These are phyloP conservation scores for Kradibia gibbosae DNA, from an alignment of 1,140 invertebrate species.

Conservation along the genomic window DNA sequence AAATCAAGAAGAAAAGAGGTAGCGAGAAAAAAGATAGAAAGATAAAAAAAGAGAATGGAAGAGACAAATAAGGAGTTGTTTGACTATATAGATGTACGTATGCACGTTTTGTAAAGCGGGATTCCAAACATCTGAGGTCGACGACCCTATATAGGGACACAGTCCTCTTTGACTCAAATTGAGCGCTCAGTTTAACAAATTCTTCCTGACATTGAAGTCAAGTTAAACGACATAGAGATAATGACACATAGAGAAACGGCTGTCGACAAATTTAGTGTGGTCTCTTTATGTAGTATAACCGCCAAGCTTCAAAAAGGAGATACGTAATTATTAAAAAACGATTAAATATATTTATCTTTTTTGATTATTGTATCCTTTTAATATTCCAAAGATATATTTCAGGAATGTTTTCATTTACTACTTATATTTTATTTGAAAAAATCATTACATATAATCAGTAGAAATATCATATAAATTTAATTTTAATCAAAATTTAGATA, in stretches of 20 bases:
- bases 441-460: no score
- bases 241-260: conserved; percentile 14
- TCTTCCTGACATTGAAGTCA: conserved; percentile 60
- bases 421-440: no score
- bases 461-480: no score
- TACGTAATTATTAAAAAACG: background rate
- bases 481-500: no score
- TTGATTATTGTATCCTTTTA: background rate
- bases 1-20: conserved; percentile 51
- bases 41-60: conserved; percentile 47
- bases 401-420: background rate
- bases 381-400: background rate
- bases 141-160: conserved; percentile 60
- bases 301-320: no score
- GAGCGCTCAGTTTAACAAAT: conserved; percentile 58
- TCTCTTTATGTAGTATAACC: background rate
- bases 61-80: conserved; percentile 48
- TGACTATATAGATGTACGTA: conserved; percentile 51
- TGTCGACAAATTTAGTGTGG: conserved; percentile 5
- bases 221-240: conserved; percentile 46
- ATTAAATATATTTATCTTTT: background rate
- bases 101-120: conserved; percentile 45
- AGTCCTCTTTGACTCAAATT: conserved; percentile 9
- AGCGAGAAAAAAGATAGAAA: conserved; percentile 40
- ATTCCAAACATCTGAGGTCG: conserved; percentile 69